Evolutionary conservation across 1,140 invertebrate genomes (phyloP).

Genomic region (Drosophila serrata): DNA sequence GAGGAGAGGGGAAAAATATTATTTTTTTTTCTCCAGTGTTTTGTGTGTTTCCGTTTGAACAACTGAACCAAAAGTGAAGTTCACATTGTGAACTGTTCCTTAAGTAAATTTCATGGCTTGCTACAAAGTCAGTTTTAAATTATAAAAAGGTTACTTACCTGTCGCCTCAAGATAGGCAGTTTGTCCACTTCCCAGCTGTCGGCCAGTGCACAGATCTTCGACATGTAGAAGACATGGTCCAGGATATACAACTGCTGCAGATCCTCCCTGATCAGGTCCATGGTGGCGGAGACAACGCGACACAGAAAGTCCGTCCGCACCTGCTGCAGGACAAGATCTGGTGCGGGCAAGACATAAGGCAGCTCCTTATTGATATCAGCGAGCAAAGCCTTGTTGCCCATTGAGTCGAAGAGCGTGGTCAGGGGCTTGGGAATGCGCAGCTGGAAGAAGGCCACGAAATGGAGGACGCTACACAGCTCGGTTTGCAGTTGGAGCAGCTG

Average conservation of each 20-base stretch:
- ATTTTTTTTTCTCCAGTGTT: background rate
- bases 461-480: constrained; percentile 90
- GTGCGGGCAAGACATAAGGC: constrained; percentile 80
- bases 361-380: constrained; percentile 86
- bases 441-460: constrained; percentile 92
- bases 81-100: no score
- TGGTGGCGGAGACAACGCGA: constrained; percentile 88
- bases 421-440: constrained; percentile 91
- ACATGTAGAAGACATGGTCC: constrained; percentile 89
- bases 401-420: constrained; percentile 91
- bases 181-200: constrained; percentile 92
- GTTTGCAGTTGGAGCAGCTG: constrained; percentile 92
- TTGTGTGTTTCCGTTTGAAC: background rate
- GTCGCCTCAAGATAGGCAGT: constrained; percentile 86
- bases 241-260: constrained; percentile 86
- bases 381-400: constrained; percentile 86
- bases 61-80: background rate
- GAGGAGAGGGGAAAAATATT: constrained; percentile 5
- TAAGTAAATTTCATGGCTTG: background rate
- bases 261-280: constrained; percentile 87
- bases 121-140: background rate
- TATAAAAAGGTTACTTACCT: constrained; percentile 84
- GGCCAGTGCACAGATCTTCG: constrained; percentile 90
- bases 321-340: constrained; percentile 86
- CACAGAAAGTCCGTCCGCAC: constrained; percentile 88